Base-by-base conservation (phyloP, 2,113 vertebrate species). In the Microcebus tavaratra region DNA sequence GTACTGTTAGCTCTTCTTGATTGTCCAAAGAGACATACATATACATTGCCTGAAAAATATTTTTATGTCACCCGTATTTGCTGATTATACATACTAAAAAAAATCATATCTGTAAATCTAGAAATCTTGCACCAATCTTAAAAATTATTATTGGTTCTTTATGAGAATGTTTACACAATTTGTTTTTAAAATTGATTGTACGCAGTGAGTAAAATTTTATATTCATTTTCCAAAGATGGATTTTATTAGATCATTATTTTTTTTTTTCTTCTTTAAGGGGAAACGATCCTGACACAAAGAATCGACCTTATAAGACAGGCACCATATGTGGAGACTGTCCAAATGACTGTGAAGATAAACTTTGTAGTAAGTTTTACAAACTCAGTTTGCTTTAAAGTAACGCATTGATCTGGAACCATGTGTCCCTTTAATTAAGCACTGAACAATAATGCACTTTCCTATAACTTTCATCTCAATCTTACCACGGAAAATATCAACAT, bases 341-440 rank as follows among this genome's bases (percentile, higher is more conserved):
- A 0, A 27, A 87, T 2, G 2, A 97, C 84, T 99, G 98, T 70
- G 98, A 99, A 20, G 89, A 88, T 63, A 96, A 97, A 31, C 98
- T 99, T 45, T 99, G 98, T 90, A 98, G 98, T 99, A 98, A 98
- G 99, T 99, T 76, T 76, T 84, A 29, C 21, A 45, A 25, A 88
- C n/a, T 80, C 21, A 23, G 0, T 50, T 72, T 84, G 3, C 4
- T 78, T 85, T 72, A 91, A 78, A 25, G 36, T 48, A n/a, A n/a
- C 2, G 6, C 18, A 17, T 42, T 84, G 36, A 88, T 48, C 31
- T 36, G 20, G 6, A 70, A 27, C 11, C 3, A 45, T 5, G 5
- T 21, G 6, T 63, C 25, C 20, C 61, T 92, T 83, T 65, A 92
- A 65, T 45, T 29, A 94, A 72, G 5, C 59, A 31, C 42, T 70